Evolutionary conservation across 2,888 invertebrate genomes (phyloP), one percentile per base, ranked within the genome.

Genomic region (Caradrina kadenii): DNA sequence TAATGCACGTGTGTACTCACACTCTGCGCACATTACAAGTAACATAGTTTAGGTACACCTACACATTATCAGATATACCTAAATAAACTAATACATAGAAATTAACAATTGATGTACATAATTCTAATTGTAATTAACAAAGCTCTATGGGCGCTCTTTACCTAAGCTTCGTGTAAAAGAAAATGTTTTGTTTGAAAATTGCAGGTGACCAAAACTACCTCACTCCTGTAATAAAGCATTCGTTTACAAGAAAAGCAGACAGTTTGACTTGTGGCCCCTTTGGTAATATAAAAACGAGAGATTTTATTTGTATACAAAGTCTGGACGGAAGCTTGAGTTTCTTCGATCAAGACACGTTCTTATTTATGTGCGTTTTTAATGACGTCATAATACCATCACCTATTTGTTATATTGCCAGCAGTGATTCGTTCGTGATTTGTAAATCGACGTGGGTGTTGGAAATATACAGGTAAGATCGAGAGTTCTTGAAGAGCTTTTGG

Each of bases 321-420:
- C 93, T 99, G 85, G 99, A 99, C 93, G 99, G 99, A 17, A 97
- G 98, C 63, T 91, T 99, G 21, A 97, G 97, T 66, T 98, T 99
- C 90, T 99, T 97, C 91, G 99, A 99, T 90, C 99, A 99, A 93
- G 99, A 99, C 92, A 97, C 98, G 65, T 98, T 98, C 89, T 96
- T 98, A 19, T 99, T 99, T 89, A 97, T 97, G 86, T 97, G 98
- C 75, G 96, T 97, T 81, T 96, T 99, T 80, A 97, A 98, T 1
- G 97, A 98, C 66, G 97, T 97, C 72, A 94, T 99, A 62, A 95
- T 99, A 70, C 99, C 99, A 0, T 98, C 98, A 21, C 98, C 98
- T 0, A 92, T 99, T n/a, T 96, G 96, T 53, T 99, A 99, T 92
- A 95, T 98, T 21, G 95, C 97, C 21, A 97, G 97, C 81, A 97